Evolutionary conservation across 2,113 vertebrate genomes (phyloP), one percentile per base, ranked within the genome.

Genomic region (Miniopterus natalensis): DNA sequence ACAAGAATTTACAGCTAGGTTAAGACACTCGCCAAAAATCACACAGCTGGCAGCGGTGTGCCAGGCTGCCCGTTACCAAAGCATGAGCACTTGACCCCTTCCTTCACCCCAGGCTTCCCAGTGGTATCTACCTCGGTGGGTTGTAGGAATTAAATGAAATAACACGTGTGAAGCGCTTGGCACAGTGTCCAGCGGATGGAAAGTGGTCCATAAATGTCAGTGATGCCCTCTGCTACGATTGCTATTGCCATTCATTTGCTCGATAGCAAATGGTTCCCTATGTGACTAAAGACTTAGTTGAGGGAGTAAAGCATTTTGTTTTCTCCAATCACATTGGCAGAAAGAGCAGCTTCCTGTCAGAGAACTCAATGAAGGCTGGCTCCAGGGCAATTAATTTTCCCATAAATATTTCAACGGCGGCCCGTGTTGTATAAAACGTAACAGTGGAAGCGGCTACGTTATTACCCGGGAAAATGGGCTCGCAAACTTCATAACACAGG

Each of bases 361-460:
- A 63, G 88, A 77, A 21, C 61, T 87, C 88, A 21, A 0, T 3
- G 5, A n/a, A 65, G 49, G 14, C 49, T 59, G 49, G 2, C 8
- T 45, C 27, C 42, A 29, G 65, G 45, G 36, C 42, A 36, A 68
- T 81, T 27, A 47, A 47, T 70, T 68, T 91, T 73, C 78, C n/a
- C 59, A 90, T 5, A 18, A 14, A 14, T 10, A n/a, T 8, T 45
- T 45, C 42, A 17, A 8, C 2, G 9, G 42, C 20, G 51, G 21
- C n/a, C 59, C 36, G 42, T 0, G 0, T 13, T 20, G 18, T 3
- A 8, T 49, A n/a, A 42, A 74, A 29, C 27, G 1, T 23, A 29
- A 27, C 5, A 14, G 36, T 31, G 20, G 40, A 23, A 5, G 1
- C 8, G 53, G 40, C 14, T 6, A 29, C 0, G 3, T 66, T 6